Evolutionary conservation across 2,888 invertebrate genomes (phyloP).

Genomic region (Muscina levida): DNA sequence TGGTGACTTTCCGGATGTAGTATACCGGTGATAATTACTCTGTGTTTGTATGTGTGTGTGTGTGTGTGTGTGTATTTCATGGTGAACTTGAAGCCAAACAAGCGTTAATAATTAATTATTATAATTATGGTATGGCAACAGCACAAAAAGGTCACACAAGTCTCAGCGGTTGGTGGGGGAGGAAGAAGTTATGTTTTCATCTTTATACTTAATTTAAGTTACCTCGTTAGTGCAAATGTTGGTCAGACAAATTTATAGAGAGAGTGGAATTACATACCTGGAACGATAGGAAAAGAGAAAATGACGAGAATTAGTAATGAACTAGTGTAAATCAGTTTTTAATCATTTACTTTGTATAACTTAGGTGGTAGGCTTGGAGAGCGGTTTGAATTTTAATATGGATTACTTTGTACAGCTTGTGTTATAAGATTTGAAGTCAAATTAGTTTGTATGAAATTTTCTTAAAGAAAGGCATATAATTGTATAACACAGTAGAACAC

Average conservation of each 20-base stretch:
- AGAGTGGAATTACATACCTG: constrained; percentile 31
- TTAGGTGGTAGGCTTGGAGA: no score
- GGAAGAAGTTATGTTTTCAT: no score
- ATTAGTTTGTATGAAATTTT: no score
- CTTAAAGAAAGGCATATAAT: no score
- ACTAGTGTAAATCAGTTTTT: background rate
- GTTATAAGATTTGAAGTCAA: no score
- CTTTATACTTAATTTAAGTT: constrained; percentile 5
- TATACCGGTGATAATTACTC: background rate
- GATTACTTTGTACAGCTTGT: no score
- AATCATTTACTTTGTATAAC: no score
- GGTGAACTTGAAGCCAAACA: constrained; percentile 60
- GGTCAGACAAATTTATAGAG: background rate
- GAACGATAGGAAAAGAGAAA: constrained; percentile 5
- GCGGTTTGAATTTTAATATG: no score
- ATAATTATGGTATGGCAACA: constrained; percentile 33
- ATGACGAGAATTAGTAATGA: background rate
- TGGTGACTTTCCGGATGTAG: background rate
- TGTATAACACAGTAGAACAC: no score
- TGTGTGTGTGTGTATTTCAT: background rate
- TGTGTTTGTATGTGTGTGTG: background rate
- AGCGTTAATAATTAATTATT: constrained; percentile 58
- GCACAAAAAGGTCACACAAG: constrained; percentile 26
- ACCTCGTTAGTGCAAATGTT: constrained; percentile 17
- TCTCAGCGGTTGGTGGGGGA: no score